A percentile compares a stretch with the other conserved stretches of the same genome.
phyloP scores from a whole-genome alignment of 2,888 invertebrate genomes.

The Idaea dimidiata region DNA sequence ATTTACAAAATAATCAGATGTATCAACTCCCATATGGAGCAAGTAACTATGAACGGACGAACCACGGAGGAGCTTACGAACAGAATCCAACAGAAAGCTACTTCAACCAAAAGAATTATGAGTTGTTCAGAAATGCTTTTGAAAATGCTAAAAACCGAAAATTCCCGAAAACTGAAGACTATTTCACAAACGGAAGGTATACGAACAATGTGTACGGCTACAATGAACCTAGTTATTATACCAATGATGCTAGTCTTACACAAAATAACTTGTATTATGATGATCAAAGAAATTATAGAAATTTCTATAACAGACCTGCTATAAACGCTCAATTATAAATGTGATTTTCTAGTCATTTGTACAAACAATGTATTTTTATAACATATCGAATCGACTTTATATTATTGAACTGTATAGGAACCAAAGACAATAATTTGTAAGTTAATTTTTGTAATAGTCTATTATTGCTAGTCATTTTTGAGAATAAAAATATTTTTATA shows the following conservation, averaged over 20 bases:
- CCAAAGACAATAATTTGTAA: conserved; percentile 55
- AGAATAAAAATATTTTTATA: conserved; percentile 42
- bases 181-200: conserved; percentile 43
- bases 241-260: conserved; percentile 49
- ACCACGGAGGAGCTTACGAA: no score
- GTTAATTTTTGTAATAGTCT: conserved; percentile 51
- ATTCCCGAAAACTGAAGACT: conserved; percentile 49
- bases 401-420: conserved; percentile 29
- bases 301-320: conserved; percentile 61
- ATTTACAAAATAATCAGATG: conserved; percentile 52
- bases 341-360: conserved; percentile 36
- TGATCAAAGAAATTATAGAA: conserved; percentile 66
- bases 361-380: conserved; percentile 19
- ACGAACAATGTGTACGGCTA: conserved; percentile 48
- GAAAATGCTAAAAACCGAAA: conserved; percentile 67
- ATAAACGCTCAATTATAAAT: conserved; percentile 68
- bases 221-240: conserved; percentile 54
- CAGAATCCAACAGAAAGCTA: conserved; percentile 50
- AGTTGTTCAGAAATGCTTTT: conserved; percentile 81
- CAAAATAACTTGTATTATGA: conserved; percentile 61
- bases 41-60: conserved; percentile 40
- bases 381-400: conserved; percentile 13
- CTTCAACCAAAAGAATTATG: conserved; percentile 78
- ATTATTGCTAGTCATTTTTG: conserved; percentile 66
- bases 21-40: conserved; percentile 45